These are phyloP conservation scores for Branchellion lobata DNA, from an alignment of 2,888 invertebrate species.

Conservation along the genomic window DNA sequence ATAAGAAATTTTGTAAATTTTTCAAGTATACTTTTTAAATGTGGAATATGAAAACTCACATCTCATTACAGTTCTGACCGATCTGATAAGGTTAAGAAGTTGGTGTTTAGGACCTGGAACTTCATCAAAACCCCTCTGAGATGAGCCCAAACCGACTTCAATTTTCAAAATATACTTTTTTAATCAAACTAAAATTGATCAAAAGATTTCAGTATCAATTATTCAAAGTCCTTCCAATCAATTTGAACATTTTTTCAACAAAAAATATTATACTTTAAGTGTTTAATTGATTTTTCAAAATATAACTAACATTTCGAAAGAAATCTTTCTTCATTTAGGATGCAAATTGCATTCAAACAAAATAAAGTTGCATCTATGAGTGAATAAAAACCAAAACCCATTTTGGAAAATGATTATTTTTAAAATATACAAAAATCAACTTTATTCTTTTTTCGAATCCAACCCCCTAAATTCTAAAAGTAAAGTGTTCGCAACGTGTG, in stretches of 20 bases:
- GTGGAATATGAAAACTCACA: too few species aligned
- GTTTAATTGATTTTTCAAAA: too few species aligned
- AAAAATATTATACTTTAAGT: too few species aligned
- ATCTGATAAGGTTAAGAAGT: constrained; percentile 82
- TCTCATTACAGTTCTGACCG: constrained; percentile 93
- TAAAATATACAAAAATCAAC: neutral
- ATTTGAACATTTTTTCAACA: neutral
- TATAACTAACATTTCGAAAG: constrained; percentile 19
- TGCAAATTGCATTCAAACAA: constrained; percentile 34
- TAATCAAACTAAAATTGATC: too few species aligned
- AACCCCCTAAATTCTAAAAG: too few species aligned
- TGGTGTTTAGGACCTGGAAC: constrained; percentile 79
- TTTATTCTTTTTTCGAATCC: too few species aligned
- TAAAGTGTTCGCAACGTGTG: too few species aligned
- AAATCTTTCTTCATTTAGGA: constrained; percentile 41
- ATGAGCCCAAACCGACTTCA: constrained; percentile 81
- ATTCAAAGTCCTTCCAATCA: too few species aligned
- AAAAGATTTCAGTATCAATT: too few species aligned
- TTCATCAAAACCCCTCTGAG: constrained; percentile 82
- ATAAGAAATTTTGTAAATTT: too few species aligned
- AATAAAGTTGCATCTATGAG: constrained; percentile 27
- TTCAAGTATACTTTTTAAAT: too few species aligned
- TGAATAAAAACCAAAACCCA: constrained; percentile 34
- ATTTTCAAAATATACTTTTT: neutral
- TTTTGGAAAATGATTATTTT: neutral